Conservation (phyloP, 1,140 invertebrate genomes). For the Diploscapter pachys region DNA sequence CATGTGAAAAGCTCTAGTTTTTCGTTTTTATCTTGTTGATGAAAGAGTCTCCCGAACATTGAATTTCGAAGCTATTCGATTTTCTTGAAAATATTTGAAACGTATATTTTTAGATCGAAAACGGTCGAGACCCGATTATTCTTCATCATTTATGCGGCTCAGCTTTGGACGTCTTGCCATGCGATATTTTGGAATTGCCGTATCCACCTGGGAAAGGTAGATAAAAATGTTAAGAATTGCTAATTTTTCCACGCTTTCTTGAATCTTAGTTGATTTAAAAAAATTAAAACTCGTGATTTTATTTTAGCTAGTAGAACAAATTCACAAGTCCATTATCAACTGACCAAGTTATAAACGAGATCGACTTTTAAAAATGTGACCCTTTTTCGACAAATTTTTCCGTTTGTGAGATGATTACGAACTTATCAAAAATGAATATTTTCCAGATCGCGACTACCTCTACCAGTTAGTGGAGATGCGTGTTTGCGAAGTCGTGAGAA, state of each 20-base stretch:
- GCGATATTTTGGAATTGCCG: conserved; percentile 18
- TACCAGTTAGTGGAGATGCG: not conserved
- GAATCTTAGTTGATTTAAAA: too few relatives aligned
- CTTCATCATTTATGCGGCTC: conserved; percentile 20
- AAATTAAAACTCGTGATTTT: too few relatives aligned
- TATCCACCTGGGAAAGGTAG: not conserved
- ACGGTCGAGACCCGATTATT: conserved; percentile 3
- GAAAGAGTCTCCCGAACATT: too few relatives aligned
- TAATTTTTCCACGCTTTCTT: too few relatives aligned
- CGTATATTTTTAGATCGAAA: conserved; percentile 2
- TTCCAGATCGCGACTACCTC: conserved; percentile 2
- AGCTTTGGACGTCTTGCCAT: conserved; percentile 22
- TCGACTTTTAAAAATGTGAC: too few relatives aligned
- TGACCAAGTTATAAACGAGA: too few relatives aligned
- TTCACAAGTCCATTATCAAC: too few relatives aligned
- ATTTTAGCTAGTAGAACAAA: too few relatives aligned
- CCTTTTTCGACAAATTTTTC: too few relatives aligned
- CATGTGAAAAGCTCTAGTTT: too few relatives aligned
- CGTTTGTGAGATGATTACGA: not conserved
- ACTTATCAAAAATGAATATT: not conserved
- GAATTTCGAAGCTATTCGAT: not conserved
- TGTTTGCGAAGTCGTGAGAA: conserved; percentile 9
- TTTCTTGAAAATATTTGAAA: not conserved
- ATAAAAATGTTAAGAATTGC: not conserved
- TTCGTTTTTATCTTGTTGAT: too few relatives aligned